Percentiles rank a stretch among this genome's conserved stretches.
These are phyloP conservation scores for Lepidonotus clava DNA, from an alignment of 2,888 invertebrate genomes.

Conservation along the genomic window DNA sequence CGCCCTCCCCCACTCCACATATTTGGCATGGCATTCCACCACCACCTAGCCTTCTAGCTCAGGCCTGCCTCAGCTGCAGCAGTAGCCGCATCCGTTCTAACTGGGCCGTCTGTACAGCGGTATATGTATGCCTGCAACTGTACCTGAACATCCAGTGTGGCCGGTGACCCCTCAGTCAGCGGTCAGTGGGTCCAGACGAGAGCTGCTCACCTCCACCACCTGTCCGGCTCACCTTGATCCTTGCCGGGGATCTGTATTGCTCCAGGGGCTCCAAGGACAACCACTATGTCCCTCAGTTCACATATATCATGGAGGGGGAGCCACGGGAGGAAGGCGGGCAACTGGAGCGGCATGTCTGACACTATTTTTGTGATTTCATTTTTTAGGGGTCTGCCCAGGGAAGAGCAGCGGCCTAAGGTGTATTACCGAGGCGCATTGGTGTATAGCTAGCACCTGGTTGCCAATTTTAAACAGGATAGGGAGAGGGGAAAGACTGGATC, in stretches of 20 bases:
- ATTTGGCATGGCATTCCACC: conserved; percentile 51
- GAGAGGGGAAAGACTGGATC: no score
- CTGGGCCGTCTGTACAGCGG: no score
- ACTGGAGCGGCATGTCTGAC: conserved; percentile 37
- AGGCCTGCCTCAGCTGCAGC: background rate
- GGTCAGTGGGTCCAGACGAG: no score
- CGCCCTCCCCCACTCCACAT: conserved; percentile 36
- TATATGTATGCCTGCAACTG: no score
- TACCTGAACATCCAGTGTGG: no score
- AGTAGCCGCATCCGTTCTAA: no score
- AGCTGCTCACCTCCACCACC: no score
- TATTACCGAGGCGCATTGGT: background rate
- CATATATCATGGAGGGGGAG: conserved; percentile 14
- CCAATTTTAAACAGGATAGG: background rate
- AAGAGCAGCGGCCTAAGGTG: background rate
- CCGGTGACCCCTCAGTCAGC: no score
- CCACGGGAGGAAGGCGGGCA: background rate
- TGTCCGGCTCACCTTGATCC: no score
- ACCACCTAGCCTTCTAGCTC: background rate
- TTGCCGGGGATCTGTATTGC: background rate
- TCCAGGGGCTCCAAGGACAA: conserved; percentile 23
- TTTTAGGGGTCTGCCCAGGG: background rate
- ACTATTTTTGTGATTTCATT: conserved; percentile 35
- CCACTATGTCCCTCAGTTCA: background rate
- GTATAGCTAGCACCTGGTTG: background rate